These are phyloP conservation scores for Hyppa rectilinea DNA, from an alignment of 2,888 invertebrate genomes.

Conservation along the genomic window DNA sequence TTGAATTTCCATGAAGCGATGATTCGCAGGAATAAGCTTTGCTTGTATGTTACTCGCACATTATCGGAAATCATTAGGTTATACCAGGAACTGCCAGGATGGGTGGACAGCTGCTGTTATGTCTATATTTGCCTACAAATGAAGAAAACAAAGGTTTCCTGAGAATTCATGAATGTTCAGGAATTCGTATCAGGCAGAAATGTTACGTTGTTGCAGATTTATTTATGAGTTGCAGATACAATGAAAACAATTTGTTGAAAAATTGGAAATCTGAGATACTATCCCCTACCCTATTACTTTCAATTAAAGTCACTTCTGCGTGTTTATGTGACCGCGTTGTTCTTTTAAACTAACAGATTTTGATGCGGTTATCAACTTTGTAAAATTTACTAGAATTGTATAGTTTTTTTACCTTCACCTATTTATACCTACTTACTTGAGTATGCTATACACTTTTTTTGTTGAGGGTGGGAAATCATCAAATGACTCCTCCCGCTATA, in stretches of 20 bases:
- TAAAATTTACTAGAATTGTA: too few relatives aligned
- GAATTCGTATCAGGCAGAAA: neutral
- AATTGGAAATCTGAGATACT: neutral
- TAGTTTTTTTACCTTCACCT: too few relatives aligned
- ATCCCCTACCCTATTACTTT: too few relatives aligned
- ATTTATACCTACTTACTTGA: too few relatives aligned
- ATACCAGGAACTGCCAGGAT: neutral
- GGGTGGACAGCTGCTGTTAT: neutral
- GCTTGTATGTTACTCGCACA: constrained; percentile 1
- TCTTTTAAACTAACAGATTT: too few relatives aligned
- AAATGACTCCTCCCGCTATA: too few relatives aligned
- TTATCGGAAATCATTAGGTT: constrained; percentile 18
- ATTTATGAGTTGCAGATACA: neutral
- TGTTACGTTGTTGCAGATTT: neutral
- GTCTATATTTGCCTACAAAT: neutral
- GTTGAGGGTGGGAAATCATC: too few relatives aligned
- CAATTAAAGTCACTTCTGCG: too few relatives aligned
- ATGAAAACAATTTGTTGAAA: constrained; percentile 7
- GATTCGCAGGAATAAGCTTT: neutral
- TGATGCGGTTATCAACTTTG: too few relatives aligned
- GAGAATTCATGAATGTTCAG: neutral
- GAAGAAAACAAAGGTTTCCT: constrained; percentile 4
- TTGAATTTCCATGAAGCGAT: neutral
- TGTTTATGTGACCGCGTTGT: too few relatives aligned
- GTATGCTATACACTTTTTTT: too few relatives aligned